phyloP scores from a whole-genome alignment of 2,797 vertebrate species.

The Simalia tracyae region DNA sequence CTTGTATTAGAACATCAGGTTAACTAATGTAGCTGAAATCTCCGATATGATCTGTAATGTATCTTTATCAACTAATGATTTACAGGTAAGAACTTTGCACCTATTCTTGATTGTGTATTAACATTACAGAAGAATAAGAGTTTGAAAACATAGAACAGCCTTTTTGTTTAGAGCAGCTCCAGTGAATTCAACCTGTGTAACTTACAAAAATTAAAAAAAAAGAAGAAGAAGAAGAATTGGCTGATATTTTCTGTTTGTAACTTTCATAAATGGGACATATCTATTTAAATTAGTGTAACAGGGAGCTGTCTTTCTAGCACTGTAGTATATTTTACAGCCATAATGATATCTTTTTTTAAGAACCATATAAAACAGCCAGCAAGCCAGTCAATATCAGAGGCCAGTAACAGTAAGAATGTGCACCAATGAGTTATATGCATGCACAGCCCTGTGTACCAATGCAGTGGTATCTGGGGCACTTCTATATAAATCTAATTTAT shows the following conservation, averaged over 20 bases:
- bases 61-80: slow-evolving; percentile 57
- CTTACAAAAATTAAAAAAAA: slow-evolving; percentile 6
- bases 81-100: slow-evolving; percentile 44
- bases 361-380: slow-evolving; percentile 29
- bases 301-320: slow-evolving; percentile 46
- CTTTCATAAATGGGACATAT: slow-evolving; percentile 45
- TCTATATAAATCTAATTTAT: neutral
- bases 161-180: neutral
- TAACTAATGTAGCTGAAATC: slow-evolving; percentile 52
- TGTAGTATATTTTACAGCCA: slow-evolving; percentile 52
- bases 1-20: slow-evolving; percentile 65
- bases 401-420: slow-evolving; percentile 11
- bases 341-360: slow-evolving; percentile 54
- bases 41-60: slow-evolving; percentile 59
- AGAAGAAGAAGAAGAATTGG: neutral
- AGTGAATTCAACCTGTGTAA: neutral
- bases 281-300: slow-evolving; percentile 46
- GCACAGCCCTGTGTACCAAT: neutral
- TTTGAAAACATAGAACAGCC: neutral
- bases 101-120: neutral
- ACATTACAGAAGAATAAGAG: slow-evolving; percentile 21
- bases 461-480: neutral
- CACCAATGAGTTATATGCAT: neutral
- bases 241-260: slow-evolving; percentile 35
- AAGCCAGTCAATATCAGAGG: neutral